Percentiles rank a stretch among this genome's conserved stretches.
phyloP scores from a whole-genome alignment of 1,140 invertebrate species.

The Himalopsyche phryganea region DNA sequence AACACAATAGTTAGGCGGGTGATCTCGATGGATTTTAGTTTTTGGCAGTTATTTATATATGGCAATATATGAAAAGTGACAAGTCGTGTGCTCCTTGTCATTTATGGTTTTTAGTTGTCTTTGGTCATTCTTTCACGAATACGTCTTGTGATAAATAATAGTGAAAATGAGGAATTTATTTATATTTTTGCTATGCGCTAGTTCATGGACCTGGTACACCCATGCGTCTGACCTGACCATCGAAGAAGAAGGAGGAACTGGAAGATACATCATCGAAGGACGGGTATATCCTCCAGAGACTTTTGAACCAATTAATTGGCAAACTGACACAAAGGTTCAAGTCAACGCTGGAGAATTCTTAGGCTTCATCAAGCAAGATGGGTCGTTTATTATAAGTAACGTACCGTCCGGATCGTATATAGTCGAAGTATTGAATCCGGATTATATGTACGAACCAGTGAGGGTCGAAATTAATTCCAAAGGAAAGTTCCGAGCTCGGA shows the following conservation, averaged over 20 bases:
- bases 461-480: constrained; percentile 94
- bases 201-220: no score
- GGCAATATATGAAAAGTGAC: no score
- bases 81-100: no score
- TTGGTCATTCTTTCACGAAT: no score
- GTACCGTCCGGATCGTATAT: constrained; percentile 93
- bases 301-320: constrained; percentile 62
- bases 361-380: constrained; percentile 88
- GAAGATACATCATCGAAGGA: constrained; percentile 73
- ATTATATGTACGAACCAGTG: constrained; percentile 87
- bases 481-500: constrained; percentile 92
- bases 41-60: no score
- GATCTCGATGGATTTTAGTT: no score
- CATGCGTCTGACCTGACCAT: constrained; percentile 18
- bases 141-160: no score
- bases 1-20: no score
- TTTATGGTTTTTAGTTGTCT: no score
- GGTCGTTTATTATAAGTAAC: constrained; percentile 86
- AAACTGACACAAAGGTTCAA: constrained; percentile 72
- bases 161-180: no score
- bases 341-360: constrained; percentile 85
- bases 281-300: constrained; percentile 73
- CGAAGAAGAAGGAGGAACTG: constrained; percentile 58
- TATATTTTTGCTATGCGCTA: no score
- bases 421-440: constrained; percentile 87